Evolutionary conservation across 2,888 invertebrate genomes (phyloP).

Genomic region (Flexamia atlantica): DNA sequence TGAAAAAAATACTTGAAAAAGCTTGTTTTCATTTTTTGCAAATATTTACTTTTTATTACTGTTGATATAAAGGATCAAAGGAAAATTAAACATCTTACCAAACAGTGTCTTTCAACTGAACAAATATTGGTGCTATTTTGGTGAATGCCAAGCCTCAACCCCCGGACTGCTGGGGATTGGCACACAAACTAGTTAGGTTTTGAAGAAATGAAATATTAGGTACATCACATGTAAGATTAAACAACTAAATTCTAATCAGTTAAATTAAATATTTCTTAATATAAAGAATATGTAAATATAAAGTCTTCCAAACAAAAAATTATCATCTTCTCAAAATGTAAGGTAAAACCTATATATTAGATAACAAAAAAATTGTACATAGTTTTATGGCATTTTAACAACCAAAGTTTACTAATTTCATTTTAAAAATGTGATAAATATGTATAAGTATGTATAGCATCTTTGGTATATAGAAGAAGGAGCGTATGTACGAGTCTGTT

Average conservation of each 20-base stretch:
- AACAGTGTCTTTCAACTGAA: too few relatives aligned
- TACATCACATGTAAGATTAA: background rate
- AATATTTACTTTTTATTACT: background rate
- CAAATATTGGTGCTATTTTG: too few relatives aligned
- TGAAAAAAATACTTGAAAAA: background rate
- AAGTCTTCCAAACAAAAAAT: background rate
- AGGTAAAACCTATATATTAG: background rate
- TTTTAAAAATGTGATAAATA: background rate
- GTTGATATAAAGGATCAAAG: too few relatives aligned
- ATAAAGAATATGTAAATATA: background rate
- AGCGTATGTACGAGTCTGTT: background rate
- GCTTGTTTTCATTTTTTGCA: constrained; percentile 14
- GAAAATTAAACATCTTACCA: too few relatives aligned
- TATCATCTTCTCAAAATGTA: too few relatives aligned
- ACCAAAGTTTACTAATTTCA: background rate
- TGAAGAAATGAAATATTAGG: too few relatives aligned
- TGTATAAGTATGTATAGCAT: background rate
- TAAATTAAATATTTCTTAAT: background rate
- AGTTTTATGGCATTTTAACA: background rate
- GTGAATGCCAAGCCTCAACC: too few relatives aligned
- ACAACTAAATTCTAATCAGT: background rate
- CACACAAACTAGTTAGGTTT: too few relatives aligned
- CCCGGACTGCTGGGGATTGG: too few relatives aligned
- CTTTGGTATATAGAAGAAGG: background rate
- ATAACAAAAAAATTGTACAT: background rate